phyloP scores from a whole-genome alignment of 2,888 invertebrate genomes.

The Drosophila fungiperda region DNA sequence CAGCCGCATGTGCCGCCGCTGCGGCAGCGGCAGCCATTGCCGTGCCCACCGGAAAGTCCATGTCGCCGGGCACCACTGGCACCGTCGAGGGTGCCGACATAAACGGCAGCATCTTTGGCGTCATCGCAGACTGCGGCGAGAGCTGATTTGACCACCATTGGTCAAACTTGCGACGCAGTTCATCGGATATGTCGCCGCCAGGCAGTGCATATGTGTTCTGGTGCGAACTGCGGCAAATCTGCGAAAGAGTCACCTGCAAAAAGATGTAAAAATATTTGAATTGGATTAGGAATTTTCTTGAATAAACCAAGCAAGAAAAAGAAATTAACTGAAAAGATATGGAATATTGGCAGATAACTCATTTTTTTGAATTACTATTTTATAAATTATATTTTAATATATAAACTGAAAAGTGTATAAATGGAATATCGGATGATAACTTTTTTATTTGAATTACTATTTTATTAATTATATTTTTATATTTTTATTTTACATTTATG shows the following conservation, averaged over 20 bases:
- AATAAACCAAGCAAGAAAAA: too few relatives aligned
- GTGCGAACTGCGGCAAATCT: conserved; percentile 92
- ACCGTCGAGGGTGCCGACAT: conserved; percentile 82
- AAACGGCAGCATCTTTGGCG: conserved; percentile 86
- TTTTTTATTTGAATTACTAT: neutral
- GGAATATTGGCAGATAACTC: neutral
- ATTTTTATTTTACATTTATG: too few relatives aligned
- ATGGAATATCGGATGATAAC: neutral
- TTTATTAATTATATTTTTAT: neutral
- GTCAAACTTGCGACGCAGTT: conserved; percentile 94
- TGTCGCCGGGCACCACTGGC: conserved; percentile 80
- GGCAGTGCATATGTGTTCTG: conserved; percentile 88
- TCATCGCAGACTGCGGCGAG: conserved; percentile 87
- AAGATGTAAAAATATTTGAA: neutral
- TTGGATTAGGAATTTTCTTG: neutral
- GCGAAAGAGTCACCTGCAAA: conserved; percentile 91
- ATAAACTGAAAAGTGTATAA: neutral
- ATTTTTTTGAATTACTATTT: neutral
- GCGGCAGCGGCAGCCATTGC: conserved; percentile 86
- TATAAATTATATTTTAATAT: neutral
- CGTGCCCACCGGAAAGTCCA: conserved; percentile 84
- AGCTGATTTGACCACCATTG: conserved; percentile 94
- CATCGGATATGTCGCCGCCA: conserved; percentile 91
- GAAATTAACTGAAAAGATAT: neutral
- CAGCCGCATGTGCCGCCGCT: conserved; percentile 85